These are phyloP conservation scores for Willowsia nigromaculata DNA, from an alignment of 2,888 invertebrate species.

Conservation along the genomic window DNA sequence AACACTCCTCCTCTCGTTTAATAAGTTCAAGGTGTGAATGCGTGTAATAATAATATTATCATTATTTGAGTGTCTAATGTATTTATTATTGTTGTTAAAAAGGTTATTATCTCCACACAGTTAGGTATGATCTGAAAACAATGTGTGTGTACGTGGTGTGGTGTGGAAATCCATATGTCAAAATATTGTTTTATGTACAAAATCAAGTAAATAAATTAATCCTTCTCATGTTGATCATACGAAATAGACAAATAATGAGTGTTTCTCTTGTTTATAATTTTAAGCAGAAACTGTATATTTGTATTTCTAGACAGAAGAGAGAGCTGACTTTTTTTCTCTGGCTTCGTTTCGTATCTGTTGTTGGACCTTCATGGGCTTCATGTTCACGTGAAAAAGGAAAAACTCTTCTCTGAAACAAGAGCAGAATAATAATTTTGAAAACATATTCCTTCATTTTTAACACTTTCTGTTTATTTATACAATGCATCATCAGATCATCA, in stretches of 20 bases:
- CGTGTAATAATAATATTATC: slow-evolving; percentile 64
- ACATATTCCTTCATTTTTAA: slow-evolving; percentile 29
- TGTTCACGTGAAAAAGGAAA: not conserved
- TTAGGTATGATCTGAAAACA: slow-evolving; percentile 3
- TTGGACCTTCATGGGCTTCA: not conserved
- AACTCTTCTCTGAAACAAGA: not conserved
- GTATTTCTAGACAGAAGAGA: not conserved
- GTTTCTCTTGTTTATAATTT: slow-evolving; percentile 65
- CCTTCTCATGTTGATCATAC: slow-evolving; percentile 68
- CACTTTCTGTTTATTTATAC: slow-evolving; percentile 68
- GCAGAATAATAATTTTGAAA: slow-evolving; percentile 25
- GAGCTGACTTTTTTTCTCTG: not conserved
- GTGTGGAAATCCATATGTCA: slow-evolving; percentile 61
- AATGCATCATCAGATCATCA: slow-evolving; percentile 58
- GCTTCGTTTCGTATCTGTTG: not conserved
- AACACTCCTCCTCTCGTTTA: not conserved
- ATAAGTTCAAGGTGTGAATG: slow-evolving; percentile 68
- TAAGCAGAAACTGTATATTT: slow-evolving; percentile 33
- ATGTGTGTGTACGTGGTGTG: slow-evolving; percentile 19
- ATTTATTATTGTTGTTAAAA: slow-evolving; percentile 70
- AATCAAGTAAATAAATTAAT: slow-evolving; percentile 74
- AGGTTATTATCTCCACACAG: slow-evolving; percentile 58
- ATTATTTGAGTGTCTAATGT: slow-evolving; percentile 51
- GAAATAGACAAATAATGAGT: slow-evolving; percentile 64
- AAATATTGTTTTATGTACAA: slow-evolving; percentile 74